Base-by-base conservation (phyloP, 2,888 invertebrate genomes). In the Arenicola marina region DNA sequence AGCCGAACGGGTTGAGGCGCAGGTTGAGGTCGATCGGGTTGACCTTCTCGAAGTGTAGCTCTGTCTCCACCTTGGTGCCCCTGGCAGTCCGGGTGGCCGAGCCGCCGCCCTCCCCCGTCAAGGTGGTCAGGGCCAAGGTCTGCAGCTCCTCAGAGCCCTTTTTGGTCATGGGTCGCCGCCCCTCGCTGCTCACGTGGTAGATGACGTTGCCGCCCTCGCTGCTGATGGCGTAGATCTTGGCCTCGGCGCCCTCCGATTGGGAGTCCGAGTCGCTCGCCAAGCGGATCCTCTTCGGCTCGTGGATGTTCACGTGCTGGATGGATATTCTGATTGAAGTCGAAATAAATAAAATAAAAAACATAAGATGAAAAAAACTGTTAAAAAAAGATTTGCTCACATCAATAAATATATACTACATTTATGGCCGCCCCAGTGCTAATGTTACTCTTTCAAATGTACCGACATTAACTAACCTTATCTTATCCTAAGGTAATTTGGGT, bases 151-250 rank as follows among this genome's bases (percentile, higher is more conserved):
- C 75, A 15, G 67, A 28, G 51, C 59, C 78, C 63, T 85, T 86
- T 0, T 85, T 84, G 56, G 85, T 84, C 21, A 68, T 63, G 53
- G 38, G 68, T 60, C 48, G 62, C 61, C 24, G 65, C n/a, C 31
- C 44, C 7, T 54, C 71, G 57, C 78, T 73, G 74, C 84, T 84
- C 67, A 85, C 80, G 68, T 85, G 85, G 72, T 84, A 85, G 59
- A 83, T 82, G 2, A 92, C 89, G 72, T 91, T 91, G 1, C 92
- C 92, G 72, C 90, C 90, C 32, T 91, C 90, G 51, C 89, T 91
- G 75, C 92, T 92, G 48, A 92, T 91, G 0, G 92, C 92, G 76
- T 90, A 92, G 18, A 92, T 90, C 76, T 89, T 90, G 7, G 84
- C 77, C 72, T 85, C 84, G 21, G 45, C 45, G 46, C 3, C 21